Evolutionary conservation across 2,888 invertebrate genomes (phyloP).

Genomic region (Agonum fuliginosum): DNA sequence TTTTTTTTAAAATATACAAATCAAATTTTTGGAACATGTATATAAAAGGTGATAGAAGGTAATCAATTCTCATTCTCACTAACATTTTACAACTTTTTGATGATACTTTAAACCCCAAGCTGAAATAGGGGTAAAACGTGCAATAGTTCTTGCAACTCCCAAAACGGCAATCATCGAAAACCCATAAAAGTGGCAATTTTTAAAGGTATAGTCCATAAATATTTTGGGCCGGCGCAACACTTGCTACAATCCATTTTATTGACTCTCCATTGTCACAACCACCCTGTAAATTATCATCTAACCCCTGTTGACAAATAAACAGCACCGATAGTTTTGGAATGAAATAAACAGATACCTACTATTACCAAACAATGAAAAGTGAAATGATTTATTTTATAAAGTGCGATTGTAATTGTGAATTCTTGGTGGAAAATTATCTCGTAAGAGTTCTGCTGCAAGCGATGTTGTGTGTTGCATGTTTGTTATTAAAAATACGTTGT

Average conservation of each 20-base stretch:
- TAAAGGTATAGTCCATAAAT: not conserved
- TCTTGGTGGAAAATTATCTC: not conserved
- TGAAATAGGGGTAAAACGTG: not conserved
- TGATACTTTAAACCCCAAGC: no score
- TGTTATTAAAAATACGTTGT: conserved; percentile 42
- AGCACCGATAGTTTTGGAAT: not conserved
- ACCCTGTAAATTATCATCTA: conserved; percentile 1
- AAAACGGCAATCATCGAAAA: not conserved
- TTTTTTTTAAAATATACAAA: no score
- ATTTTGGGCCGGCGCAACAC: conserved; percentile 8
- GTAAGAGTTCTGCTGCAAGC: conserved; percentile 1
- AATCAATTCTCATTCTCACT: no score
- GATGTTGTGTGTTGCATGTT: conserved; percentile 8
- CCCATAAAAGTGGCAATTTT: conserved; percentile 20
- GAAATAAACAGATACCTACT: not conserved
- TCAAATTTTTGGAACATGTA: no score
- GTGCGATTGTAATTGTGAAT: not conserved
- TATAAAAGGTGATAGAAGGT: no score
- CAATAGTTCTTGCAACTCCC: not conserved
- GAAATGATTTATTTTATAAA: conserved; percentile 11
- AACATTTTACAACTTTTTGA: no score
- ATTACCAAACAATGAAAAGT: conserved; percentile 1
- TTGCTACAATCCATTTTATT: conserved; percentile 9
- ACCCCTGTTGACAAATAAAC: conserved; percentile 17
- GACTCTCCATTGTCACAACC: conserved; percentile 27